Evolutionary conservation across 1,140 invertebrate species (phyloP), one percentile per base, ranked within the genome.

Genomic region (Lepeophtheirus salmonis): DNA sequence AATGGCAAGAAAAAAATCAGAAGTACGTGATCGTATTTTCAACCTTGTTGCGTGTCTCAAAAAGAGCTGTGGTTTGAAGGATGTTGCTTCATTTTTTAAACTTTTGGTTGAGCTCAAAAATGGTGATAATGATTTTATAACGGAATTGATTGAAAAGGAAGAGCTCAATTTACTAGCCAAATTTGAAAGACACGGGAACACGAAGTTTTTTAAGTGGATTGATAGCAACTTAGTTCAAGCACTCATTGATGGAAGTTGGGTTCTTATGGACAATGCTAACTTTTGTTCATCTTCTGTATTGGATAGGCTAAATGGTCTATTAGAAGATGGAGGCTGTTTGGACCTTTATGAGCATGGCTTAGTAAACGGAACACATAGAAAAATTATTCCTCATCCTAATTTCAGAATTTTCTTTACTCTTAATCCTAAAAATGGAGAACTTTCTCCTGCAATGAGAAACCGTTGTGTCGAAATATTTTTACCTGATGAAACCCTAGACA

Each of bases 191-290:
- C 83, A 84, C 48, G 84, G 90, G 52, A 83, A 41, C 6, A 41
- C 6, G 6, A 41, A 41, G 30, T 41, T 84, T 72, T 99, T 99
- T 72, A 89, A 97, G 72, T 99, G 95, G 94, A 79, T 95, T 12
- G 90, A 99, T 73, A 97, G 91, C 56, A 69, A 88, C 26, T 78
- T 99, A 55, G 84, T 98, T 21, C 49, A 68, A 77, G 87, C 86
- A 65, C 72, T 95, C 58, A 74, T 78, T 65, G 77, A 84, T 66
- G 92, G 92, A 4, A 76, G 82, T 30, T 97, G 92, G 92, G 71
- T 97, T 4, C 73, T 97, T 10, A 76, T 99, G 48, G 94, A 98
- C 71, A 91, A 97, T 73, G 92, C 92, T 0, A 98, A 99, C 75
- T 79, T 96, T 21, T 97, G 94, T 71, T 91, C 88, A 65, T 79